Base-by-base conservation (phyloP, 1,140 invertebrate genomes). In the Leptopilina boulardi region DNA sequence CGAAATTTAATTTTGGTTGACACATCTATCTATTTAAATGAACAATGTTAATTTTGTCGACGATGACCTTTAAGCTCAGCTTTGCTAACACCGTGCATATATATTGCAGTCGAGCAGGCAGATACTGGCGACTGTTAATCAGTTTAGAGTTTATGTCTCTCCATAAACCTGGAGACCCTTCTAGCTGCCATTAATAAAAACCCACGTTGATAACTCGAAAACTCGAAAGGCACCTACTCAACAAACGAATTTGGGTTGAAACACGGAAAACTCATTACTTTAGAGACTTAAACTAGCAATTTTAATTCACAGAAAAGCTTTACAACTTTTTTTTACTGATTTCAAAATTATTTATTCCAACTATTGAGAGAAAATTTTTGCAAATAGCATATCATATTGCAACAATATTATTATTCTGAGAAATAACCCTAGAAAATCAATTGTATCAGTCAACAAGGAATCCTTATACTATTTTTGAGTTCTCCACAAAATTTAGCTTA, bases 11-110 rank as follows among this genome's bases (percentile, higher is more conserved):
- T 87, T 86, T 79, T 83, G 70, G 81, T 76, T 79, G 85, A 87
- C 87, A 89, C 88, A 91, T 91, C 90, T 89, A 91, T 91, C 90
- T 91, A 91, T 91, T 91, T 91, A 91, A 91, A 91, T 90, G 90
- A 89, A 86, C 88, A 90, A 90, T 91, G 90, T 91, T 91, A 91
- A 89, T 91, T 90, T 85, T 87, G 86, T 85, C 87, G 88, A 91
- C 89, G 90, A 91, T 91, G 89, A 88, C 87, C 89, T 88, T 91
- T 91, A 91, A 91, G 91, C 86, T 86, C 82, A 83, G 83, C 86
- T 88, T 88, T 86, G 86, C 87, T 91, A 91, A 91, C 90, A 89
- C 91, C 89, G 88, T 84, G 84, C 84, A 89, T 89, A 90, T 90
- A 90, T 89, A 90, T 89, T 86, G 87, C 86, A 87, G 84, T 74